These are phyloP conservation scores for Prunella himalayana DNA, from an alignment of 2,113 vertebrate genomes.

Conservation along the genomic window DNA sequence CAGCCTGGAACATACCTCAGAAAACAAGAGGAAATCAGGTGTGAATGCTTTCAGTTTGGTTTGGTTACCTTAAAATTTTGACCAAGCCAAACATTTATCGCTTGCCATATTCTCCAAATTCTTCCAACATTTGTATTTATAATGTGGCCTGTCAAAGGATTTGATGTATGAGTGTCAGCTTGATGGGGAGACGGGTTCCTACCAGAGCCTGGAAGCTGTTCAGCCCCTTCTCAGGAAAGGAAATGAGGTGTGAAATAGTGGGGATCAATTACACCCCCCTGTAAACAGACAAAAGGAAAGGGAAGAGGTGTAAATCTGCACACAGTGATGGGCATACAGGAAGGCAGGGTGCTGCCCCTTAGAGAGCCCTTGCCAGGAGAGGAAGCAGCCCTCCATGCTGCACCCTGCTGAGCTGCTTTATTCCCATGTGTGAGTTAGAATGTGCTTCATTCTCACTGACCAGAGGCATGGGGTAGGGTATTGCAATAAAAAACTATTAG, in stretches of 20 bases:
- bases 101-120: not conserved
- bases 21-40: not conserved
- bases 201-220: not conserved
- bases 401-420: not conserved
- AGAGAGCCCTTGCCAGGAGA: not conserved
- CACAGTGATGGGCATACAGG: accelerated
- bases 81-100: not conserved
- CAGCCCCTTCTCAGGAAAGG: not conserved
- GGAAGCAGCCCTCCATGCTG: not conserved
- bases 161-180: not conserved
- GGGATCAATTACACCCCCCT: not conserved
- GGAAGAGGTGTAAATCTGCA: not conserved
- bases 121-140: not conserved
- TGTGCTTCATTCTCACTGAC: not conserved
- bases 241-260: not conserved
- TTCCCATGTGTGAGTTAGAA: not conserved
- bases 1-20: not conserved
- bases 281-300: not conserved
- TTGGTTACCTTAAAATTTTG: not conserved
- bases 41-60: not conserved
- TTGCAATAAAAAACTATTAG: not conserved
- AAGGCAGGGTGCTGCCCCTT: not conserved
- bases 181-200: not conserved
- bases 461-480: not conserved
- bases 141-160: not conserved